phyloP scores from a whole-genome alignment of 1,140 invertebrate species.

The Palaemon carinicauda region DNA sequence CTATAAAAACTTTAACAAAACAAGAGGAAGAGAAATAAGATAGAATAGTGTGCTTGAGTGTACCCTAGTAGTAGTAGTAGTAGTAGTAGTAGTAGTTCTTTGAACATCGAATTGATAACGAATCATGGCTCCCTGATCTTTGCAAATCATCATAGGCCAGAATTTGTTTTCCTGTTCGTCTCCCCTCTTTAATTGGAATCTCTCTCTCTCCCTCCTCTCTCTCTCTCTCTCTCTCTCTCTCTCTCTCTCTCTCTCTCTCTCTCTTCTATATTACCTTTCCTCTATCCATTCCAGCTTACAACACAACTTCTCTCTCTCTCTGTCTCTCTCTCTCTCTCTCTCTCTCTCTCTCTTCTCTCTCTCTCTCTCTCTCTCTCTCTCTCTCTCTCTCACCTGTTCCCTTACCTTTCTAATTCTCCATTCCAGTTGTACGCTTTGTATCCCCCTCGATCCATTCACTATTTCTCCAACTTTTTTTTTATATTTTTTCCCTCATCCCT shows the following conservation, averaged over 20 bases:
- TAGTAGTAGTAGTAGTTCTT: too few species aligned
- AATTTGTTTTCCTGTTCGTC: not conserved
- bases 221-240: not conserved
- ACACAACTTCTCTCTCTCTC: not conserved
- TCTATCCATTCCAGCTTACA: too few species aligned
- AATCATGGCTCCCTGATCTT: too few species aligned
- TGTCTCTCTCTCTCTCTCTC: not conserved
- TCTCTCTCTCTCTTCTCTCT: not conserved
- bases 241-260: not conserved
- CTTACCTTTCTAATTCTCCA: not conserved
- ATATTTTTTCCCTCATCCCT: not conserved
- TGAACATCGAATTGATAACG: too few species aligned
- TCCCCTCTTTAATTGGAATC: not conserved
- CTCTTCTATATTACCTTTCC: not conserved
- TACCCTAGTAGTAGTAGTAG: too few species aligned
- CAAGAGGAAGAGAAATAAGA: too few species aligned
- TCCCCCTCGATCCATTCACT: not conserved
- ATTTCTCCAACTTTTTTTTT: not conserved
- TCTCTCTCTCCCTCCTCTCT: not conserved
- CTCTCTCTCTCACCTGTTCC: not conserved
- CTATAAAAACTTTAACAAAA: too few species aligned
- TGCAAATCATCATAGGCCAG: too few species aligned
- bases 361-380: constrained; percentile 3
- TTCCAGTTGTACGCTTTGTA: not conserved
- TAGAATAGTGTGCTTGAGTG: too few species aligned